Percentiles rank a stretch among this genome's conserved stretches.
These are phyloP conservation scores for Pangasius larnaudii DNA, from an alignment of 2,797 vertebrate genomes.

Conservation along the genomic window DNA sequence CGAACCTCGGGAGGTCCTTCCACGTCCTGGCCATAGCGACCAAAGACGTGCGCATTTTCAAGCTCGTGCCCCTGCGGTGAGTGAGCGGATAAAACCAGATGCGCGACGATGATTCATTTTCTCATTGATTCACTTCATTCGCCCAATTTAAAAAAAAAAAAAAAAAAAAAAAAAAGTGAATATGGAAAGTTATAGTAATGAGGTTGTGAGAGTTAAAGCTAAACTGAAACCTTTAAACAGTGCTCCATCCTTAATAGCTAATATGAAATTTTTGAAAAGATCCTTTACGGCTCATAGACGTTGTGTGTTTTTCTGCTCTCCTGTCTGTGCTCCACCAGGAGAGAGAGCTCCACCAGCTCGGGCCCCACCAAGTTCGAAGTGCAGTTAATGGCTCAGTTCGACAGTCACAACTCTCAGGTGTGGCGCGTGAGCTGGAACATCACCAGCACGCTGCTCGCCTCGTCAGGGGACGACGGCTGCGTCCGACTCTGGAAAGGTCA, in stretches of 20 bases:
- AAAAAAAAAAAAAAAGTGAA: neutral
- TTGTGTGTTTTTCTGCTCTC: neutral
- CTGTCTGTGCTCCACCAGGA: conserved; percentile 71
- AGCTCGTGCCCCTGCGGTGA: conserved; percentile 93
- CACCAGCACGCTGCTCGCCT: conserved; percentile 94
- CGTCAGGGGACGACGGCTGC: conserved; percentile 96
- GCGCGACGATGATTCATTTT: too few relatives aligned
- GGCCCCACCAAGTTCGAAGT: conserved; percentile 94
- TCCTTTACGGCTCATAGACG: neutral
- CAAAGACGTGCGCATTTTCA: conserved; percentile 97
- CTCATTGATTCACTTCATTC: neutral
- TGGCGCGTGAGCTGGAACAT: conserved; percentile 99
- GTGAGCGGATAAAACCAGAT: conserved; percentile 31
- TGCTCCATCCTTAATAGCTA: neutral
- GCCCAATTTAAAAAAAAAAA: too few relatives aligned
- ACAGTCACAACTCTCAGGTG: conserved; percentile 97
- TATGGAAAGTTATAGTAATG: too few relatives aligned
- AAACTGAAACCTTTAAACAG: too few relatives aligned
- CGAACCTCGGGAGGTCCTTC: conserved; percentile 95
- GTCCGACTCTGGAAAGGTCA: conserved; percentile 97
- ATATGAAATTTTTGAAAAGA: neutral
- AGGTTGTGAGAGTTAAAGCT: too few relatives aligned
- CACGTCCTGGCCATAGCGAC: conserved; percentile 95
- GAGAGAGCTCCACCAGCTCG: conserved; percentile 85
- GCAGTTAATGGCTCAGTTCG: conserved; percentile 94